A percentile compares a stretch with the other conserved stretches of the same genome.
These are phyloP conservation scores for Pilophorus perplexus DNA, from an alignment of 2,888 invertebrate genomes.

Conservation along the genomic window DNA sequence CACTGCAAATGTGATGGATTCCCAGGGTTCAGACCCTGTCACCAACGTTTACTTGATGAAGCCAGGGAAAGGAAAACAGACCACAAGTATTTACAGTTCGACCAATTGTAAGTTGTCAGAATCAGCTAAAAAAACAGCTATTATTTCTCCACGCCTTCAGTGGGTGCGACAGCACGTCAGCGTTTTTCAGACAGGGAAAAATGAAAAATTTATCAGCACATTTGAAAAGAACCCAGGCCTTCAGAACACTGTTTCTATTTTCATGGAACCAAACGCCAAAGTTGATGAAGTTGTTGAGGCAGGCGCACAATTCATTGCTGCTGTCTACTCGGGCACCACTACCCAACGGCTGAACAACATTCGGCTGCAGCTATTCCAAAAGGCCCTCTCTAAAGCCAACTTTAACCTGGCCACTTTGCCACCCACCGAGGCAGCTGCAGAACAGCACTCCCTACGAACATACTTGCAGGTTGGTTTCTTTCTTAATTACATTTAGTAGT, in stretches of 20 bases:
- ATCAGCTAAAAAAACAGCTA: not conserved
- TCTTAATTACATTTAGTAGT: too few relatives aligned
- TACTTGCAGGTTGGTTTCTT: too few relatives aligned
- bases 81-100: too few relatives aligned
- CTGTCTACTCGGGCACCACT: not conserved
- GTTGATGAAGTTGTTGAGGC: not conserved
- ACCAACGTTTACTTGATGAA: too few relatives aligned
- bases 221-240: not conserved
- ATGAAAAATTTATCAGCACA: not conserved
- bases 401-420: conserved; percentile 9
- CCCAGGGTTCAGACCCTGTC: too few relatives aligned
- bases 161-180: too few relatives aligned
- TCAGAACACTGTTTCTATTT: not conserved
- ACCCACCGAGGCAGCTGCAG: conserved; percentile 14
- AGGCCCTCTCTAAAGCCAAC: not conserved
- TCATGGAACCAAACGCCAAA: not conserved
- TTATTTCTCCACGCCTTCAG: too few relatives aligned
- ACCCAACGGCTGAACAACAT: not conserved
- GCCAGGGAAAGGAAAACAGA: too few relatives aligned
- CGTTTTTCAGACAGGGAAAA: conserved; percentile 9
- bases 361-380: not conserved
- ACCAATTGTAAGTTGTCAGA: too few relatives aligned
- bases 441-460: conserved; percentile 12
- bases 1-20: too few relatives aligned
- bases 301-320: not conserved